Percentiles rank a stretch among this genome's conserved stretches.
phyloP scores from a whole-genome alignment of 1,140 invertebrate genomes.

The Rhizoglyphus robini region DNA sequence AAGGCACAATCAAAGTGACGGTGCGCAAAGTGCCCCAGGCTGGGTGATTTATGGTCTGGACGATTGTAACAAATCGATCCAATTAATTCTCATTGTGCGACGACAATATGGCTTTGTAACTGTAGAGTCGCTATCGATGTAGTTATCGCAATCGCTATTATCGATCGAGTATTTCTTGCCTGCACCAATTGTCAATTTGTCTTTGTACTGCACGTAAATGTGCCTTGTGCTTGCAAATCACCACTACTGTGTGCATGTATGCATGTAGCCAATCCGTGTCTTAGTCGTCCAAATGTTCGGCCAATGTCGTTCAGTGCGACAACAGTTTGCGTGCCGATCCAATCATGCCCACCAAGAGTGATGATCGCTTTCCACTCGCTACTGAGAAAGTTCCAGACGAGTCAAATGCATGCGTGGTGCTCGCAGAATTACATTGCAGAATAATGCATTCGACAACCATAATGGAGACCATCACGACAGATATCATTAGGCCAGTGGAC shows the following conservation, averaged over 20 bases:
- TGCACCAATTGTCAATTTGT: background rate
- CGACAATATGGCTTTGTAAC: no score
- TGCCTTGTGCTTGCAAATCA: background rate
- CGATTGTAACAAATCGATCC: constrained; percentile 15
- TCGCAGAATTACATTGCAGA: no score
- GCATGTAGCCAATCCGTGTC: background rate
- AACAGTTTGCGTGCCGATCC: background rate
- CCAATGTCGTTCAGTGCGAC: background rate
- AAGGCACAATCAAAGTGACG: background rate
- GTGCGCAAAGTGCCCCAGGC: background rate
- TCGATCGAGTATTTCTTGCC: background rate
- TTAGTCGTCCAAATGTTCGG: background rate
- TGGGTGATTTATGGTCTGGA: background rate
- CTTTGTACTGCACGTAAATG: background rate
- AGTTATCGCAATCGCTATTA: background rate
- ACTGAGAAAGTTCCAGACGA: background rate
- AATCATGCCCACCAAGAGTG: background rate
- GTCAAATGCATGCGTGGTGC: background rate
- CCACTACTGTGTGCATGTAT: background rate
- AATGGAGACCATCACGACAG: no score
- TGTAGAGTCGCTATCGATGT: background rate
- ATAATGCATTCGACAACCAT: no score
- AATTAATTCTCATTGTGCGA: constrained; percentile 3
- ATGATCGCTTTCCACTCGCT: background rate
- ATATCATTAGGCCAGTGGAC: no score